Evolutionary conservation across 2,797 vertebrate genomes (phyloP), one percentile per base, ranked within the genome.

Genomic region (Thripadectes ignobilis): DNA sequence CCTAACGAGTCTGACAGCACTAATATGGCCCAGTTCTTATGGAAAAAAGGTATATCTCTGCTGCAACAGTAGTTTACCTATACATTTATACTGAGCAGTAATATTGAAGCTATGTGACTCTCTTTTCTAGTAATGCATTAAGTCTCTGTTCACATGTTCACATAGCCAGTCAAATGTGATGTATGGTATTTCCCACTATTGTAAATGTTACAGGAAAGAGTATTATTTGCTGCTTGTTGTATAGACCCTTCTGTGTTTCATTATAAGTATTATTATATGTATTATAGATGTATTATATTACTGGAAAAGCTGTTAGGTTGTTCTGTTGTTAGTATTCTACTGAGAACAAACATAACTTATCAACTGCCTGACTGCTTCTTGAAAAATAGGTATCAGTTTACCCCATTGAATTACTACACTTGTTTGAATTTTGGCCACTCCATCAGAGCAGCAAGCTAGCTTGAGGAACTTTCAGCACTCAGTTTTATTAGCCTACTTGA

Each of bases 261-360:
- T 80, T 82, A 39, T 43, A 75, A 0, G 2, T 38, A 51, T 73
- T 90, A 58, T 59, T 78, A 30, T 21, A 85, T 14, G 41, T 26
- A 74, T 68, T 86, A 57, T 45, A 77, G 41, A 52, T n/a, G 34
- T 69, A 74, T 83, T 91, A 32, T 27, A 77, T 61, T 92, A 85
- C 74, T 26, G n/a, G 74, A 51, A 82, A 90, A 90, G 57, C 74
- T 87, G 89, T 86, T 84, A 78, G 48, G 66, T 67, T 93, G 67
- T 65, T 90, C 85, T 80, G 75, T 77, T 92, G 57, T 72, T 88
- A 71, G 77, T 62, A 82, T 87, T 96, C 74, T 92, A 72, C 67
- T 30, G 80, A 96, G 95, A 95, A 95, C 85, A 96, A 95, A 93
- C 85, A 94, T 82, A 96, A 96, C 92, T 95, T 94, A 95, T 74